A percentile compares a stretch with the other conserved stretches of the same genome.
phyloP scores from a whole-genome alignment of 2,888 invertebrate species.

The Steinernema hermaphroditum region DNA sequence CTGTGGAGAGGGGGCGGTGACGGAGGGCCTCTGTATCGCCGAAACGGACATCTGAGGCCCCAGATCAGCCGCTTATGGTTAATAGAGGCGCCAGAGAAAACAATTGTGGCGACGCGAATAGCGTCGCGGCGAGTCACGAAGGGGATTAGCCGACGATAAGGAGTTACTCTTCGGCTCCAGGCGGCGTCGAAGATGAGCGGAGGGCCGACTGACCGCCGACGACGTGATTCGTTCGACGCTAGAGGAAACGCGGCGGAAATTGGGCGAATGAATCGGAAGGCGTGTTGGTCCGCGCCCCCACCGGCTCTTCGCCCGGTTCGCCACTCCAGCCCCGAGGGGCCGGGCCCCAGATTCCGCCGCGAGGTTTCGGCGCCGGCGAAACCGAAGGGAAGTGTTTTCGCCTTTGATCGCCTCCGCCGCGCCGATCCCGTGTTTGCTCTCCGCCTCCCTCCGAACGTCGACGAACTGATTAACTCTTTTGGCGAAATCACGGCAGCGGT shows the following conservation, averaged over 20 bases:
- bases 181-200: background rate
- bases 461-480: too few relatives aligned
- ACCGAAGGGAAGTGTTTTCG: too few relatives aligned
- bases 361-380: too few relatives aligned
- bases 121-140: too few relatives aligned
- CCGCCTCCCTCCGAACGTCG: too few relatives aligned
- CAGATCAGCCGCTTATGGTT: background rate
- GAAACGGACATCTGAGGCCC: constrained; percentile 27
- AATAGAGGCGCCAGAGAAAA: too few relatives aligned
- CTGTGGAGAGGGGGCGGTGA: background rate
- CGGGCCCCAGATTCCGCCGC: too few relatives aligned
- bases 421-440: too few relatives aligned
- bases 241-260: background rate
- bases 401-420: too few relatives aligned
- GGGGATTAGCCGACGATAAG: background rate
- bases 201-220: background rate
- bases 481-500: too few relatives aligned
- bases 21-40: background rate
- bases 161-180: background rate
- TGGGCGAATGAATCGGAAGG: constrained; percentile 6
- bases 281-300: constrained; percentile 1
- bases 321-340: background rate
- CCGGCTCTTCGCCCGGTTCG: background rate
- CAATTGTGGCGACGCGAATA: too few relatives aligned
- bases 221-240: background rate